Evolutionary conservation across 2,113 vertebrate genomes (phyloP), one percentile per base, ranked within the genome.

Genomic region (Xyrauchen texanus): DNA sequence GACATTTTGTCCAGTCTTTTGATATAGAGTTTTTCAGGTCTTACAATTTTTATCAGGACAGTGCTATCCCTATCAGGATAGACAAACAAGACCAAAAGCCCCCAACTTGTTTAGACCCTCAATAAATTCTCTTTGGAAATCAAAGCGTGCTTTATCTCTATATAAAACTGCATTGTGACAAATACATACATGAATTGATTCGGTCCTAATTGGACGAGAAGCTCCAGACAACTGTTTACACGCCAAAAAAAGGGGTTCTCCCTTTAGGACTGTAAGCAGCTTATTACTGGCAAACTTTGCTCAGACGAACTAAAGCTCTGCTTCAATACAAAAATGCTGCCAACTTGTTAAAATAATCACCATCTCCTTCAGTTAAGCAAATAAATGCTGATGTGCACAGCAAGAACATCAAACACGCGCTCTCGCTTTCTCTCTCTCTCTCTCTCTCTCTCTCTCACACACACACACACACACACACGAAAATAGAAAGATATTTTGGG

Each of bases 261-360:
- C 73, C 62, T 44, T 45, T 8, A 55, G 62, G 34, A 47, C 57
- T 45, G 76, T 49, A 47, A 69, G 78, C n/a, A 42, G 52, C 78
- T 66, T 67, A 67, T 74, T 75, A 68, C 13, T 10, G 62, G 49
- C 74, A 76, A 55, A 74, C 71, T 75, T 60, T 16, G 64, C 70
- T 61, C 16, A 2, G 70, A 44, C 45, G 75, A 80, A 80, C 75
- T 80, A 80, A 65, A 75, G 55, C 64, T 34, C 58, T 60, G 51
- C 55, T 68, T 52, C 78, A 67, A 12, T 62, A 63, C 55, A 13
- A 13, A 46, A 12, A 61, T 64, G 53, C 52, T 1, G 34, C 51
- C 70, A 49, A 49, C 51, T 73, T 46, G 65, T 80, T 71, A 79
- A 62, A 66, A 44, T 65, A 66, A 57, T 66, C 10, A 73, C 63